A percentile compares a stretch with the other conserved stretches of the same genome.
These are phyloP conservation scores for Diarsia brunnea DNA, from an alignment of 2,888 invertebrate genomes.

Conservation along the genomic window DNA sequence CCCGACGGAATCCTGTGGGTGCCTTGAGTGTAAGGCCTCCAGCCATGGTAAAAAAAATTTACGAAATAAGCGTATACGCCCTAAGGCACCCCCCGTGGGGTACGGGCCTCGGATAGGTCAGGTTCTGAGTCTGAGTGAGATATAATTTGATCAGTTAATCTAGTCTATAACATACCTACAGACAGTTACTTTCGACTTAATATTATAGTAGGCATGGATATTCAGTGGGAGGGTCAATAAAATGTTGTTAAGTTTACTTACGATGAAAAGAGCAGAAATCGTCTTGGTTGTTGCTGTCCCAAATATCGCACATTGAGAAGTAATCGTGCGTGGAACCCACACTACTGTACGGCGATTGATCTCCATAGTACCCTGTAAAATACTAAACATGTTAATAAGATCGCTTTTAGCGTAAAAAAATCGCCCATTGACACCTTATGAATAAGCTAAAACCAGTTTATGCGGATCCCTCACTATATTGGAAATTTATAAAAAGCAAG, in stretches of 20 bases:
- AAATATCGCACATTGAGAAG: constrained; percentile 84
- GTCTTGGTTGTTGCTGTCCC: constrained; percentile 80
- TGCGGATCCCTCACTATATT: too few species aligned
- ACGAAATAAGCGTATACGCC: too few species aligned
- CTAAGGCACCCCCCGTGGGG: too few species aligned
- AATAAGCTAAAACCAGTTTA: too few species aligned
- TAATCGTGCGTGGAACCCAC: constrained; percentile 85
- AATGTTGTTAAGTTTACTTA: constrained; percentile 70
- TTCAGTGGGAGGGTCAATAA: background rate
- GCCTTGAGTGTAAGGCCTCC: too few species aligned
- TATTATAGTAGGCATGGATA: background rate
- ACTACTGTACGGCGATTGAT: constrained; percentile 87
- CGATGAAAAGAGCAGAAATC: constrained; percentile 81
- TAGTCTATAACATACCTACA: background rate
- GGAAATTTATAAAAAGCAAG: too few species aligned
- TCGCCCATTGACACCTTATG: background rate
- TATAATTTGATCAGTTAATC: background rate
- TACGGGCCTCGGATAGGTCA: too few species aligned
- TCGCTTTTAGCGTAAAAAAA: background rate
- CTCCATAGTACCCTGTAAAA: constrained; percentile 85
- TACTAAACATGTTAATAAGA: constrained; percentile 20
- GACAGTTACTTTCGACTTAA: background rate
- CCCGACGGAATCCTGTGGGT: too few species aligned
- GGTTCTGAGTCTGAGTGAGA: too few species aligned
- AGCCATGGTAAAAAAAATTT: too few species aligned